A percentile compares a stretch with the other conserved stretches of the same genome.
Conservation (phyloP, 2,113 vertebrate species). For the Paralichthys olivaceus region DNA sequence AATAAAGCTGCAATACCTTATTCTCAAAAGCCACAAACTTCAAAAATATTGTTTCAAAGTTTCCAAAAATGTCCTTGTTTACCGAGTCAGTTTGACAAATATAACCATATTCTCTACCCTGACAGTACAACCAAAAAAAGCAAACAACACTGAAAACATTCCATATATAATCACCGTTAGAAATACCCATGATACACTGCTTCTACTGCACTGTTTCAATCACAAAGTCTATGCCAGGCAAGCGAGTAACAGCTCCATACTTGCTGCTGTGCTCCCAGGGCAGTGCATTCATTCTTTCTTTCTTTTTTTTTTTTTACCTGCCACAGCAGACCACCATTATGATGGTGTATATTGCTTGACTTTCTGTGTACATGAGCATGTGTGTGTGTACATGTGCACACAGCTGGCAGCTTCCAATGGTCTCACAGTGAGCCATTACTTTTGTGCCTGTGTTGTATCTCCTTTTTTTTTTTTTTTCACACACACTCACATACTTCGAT, state of each 20-base stretch:
- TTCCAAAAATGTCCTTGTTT: not conserved
- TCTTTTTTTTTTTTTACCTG: constrained; percentile 18
- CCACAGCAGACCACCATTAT: constrained; percentile 17
- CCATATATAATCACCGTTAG: not conserved
- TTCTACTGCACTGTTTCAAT: constrained; percentile 38
- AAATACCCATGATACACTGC: constrained; percentile 44
- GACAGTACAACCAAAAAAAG: not conserved
- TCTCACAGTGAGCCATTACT: constrained; percentile 57
- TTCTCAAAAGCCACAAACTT: constrained; percentile 9
- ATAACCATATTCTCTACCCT: not conserved
- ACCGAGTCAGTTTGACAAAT: not conserved
- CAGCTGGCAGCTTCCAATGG: constrained; percentile 48
- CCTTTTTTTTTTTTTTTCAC: not conserved
- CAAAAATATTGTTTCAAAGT: constrained; percentile 4
- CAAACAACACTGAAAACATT: constrained; percentile 6
- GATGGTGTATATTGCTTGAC: constrained; percentile 38
- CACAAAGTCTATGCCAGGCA: not conserved
- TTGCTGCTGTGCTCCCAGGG: not conserved
- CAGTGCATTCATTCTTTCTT: not conserved
- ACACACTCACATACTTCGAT: not conserved
- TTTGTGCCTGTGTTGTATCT: constrained; percentile 60
- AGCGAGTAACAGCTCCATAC: constrained; percentile 10
- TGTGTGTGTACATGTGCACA: constrained; percentile 17
- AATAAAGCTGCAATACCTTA: not conserved
- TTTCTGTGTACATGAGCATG: not conserved